Conservation (phyloP, 2,113 vertebrate species). For the Ornithorhynchus anatinus region DNA sequence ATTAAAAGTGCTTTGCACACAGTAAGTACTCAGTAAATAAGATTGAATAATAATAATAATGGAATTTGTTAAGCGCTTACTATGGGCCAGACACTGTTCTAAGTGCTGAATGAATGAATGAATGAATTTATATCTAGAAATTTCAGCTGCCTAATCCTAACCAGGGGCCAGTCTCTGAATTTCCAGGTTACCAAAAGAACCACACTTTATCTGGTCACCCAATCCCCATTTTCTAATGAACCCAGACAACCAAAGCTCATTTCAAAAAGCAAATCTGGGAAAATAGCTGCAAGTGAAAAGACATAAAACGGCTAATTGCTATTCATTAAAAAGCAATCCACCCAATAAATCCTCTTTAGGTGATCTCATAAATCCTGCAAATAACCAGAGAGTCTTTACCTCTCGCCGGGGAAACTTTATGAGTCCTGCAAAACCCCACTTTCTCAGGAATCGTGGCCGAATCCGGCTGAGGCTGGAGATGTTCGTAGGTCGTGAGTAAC, state of each 20-base stretch:
- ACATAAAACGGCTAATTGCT: conserved; percentile 47
- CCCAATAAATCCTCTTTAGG: conserved; percentile 51
- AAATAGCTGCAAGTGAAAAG: conserved; percentile 12
- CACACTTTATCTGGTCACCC: neutral
- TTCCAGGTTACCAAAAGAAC: neutral
- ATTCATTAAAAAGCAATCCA: conserved; percentile 30
- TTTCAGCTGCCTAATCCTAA: neutral
- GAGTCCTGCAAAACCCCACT: neutral
- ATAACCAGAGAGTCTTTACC: conserved; percentile 26
- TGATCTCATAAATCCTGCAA: conserved; percentile 49
- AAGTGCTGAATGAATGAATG: too few relatives aligned
- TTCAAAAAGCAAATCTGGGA: conserved; percentile 24
- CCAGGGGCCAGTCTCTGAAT: neutral
- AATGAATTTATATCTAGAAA: too few relatives aligned
- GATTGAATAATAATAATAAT: too few relatives aligned
- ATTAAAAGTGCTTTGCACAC: too few relatives aligned
- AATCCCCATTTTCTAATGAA: conserved; percentile 6
- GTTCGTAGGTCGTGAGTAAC: neutral
- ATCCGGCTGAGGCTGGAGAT: neutral
- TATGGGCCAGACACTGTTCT: too few relatives aligned
- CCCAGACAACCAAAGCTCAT: neutral
- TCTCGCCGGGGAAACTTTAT: conserved; percentile 36
- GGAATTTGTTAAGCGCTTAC: too few relatives aligned
- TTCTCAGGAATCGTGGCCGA: conserved; percentile 15
- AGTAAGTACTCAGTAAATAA: too few relatives aligned